These are phyloP conservation scores for Hippocampus mohnikei DNA, from an alignment of 2,113 vertebrate genomes.

Conservation along the genomic window DNA sequence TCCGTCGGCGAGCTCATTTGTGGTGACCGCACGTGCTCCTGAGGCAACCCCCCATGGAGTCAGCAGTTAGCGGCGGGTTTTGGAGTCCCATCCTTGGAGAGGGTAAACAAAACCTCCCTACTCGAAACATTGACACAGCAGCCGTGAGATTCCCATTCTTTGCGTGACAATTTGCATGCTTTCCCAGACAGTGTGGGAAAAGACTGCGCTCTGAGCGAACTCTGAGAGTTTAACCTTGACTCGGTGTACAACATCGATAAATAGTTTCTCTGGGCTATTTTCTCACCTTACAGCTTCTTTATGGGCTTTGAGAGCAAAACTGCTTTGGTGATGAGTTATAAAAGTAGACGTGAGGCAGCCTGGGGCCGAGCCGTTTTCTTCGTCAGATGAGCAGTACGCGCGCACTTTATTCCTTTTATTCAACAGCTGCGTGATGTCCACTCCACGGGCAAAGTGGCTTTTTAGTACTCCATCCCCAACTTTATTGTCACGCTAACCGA, in stretches of 20 bases:
- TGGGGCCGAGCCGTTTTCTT: background rate
- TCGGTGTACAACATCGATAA: background rate
- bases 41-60: conserved; percentile 33
- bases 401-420: background rate
- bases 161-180: background rate
- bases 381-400: background rate
- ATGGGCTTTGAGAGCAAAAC: background rate
- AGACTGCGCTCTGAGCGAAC: conserved; percentile 14
- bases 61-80: conserved; percentile 23
- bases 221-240: background rate
- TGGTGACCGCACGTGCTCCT: conserved; percentile 25
- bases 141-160: background rate
- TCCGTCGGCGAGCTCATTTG: conserved; percentile 32
- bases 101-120: background rate
- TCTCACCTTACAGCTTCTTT: conserved; percentile 25
- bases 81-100: background rate
- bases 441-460: background rate
- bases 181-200: conserved; percentile 5
- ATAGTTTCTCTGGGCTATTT: conserved; percentile 18
- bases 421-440: background rate
- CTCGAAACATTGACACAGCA: background rate
- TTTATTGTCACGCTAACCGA: background rate
- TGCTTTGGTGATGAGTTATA: conserved; percentile 9
- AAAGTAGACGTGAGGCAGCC: background rate
- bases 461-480: background rate